phyloP scores from a whole-genome alignment of 2,888 invertebrate species.

The Smittia sp. region DNA sequence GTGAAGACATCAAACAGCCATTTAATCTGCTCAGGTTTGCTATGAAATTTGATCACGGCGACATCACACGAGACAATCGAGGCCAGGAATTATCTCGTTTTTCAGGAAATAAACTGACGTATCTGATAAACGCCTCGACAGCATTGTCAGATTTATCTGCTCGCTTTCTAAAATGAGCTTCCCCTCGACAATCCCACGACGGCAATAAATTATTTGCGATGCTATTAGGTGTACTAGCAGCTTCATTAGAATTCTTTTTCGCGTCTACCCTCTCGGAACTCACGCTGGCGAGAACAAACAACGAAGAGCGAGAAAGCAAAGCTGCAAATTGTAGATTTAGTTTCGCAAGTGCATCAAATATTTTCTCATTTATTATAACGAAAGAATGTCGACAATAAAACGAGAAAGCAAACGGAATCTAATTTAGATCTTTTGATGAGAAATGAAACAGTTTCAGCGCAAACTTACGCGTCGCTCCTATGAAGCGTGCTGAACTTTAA shows the following conservation, averaged over 20 bases:
- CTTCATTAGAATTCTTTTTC: neutral
- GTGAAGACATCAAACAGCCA: neutral
- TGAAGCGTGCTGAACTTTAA: neutral
- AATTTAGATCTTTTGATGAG: neutral
- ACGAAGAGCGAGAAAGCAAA: neutral
- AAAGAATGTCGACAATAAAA: neutral
- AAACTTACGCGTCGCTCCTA: neutral
- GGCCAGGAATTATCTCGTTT: neutral
- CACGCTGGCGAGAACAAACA: neutral
- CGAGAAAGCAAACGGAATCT: neutral
- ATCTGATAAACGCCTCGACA: neutral
- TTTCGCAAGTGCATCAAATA: too few relatives aligned
- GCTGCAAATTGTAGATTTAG: too few relatives aligned
- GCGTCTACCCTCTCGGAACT: neutral
- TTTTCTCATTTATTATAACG: neutral
- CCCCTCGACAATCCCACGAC: neutral
- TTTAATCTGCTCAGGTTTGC: neutral
- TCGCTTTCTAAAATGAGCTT: neutral
- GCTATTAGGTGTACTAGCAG: neutral
- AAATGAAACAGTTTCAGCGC: too few relatives aligned
- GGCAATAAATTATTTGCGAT: neutral
- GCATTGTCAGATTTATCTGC: conserved; percentile 7
- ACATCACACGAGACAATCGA: neutral
- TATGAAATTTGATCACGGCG: neutral
- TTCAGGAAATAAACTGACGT: neutral